Evolutionary conservation across 2,888 invertebrate species (phyloP).

Genomic region (Muschampia plurimacula): DNA sequence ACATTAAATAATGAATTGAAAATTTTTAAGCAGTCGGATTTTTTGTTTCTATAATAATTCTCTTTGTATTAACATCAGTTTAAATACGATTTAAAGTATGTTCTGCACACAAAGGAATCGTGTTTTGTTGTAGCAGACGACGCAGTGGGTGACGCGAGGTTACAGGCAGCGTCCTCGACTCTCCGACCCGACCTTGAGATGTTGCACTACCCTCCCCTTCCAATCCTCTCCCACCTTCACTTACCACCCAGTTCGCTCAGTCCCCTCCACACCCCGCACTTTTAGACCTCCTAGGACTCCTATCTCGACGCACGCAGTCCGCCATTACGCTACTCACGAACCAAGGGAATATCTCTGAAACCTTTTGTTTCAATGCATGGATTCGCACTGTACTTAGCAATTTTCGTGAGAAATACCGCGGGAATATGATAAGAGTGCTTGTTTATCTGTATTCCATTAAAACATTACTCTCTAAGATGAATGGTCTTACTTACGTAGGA

Average conservation of each 20-base stretch:
- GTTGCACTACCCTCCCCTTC: slow-evolving; percentile 44
- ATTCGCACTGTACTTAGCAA: slow-evolving; percentile 28
- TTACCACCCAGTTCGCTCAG: neutral
- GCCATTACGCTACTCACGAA: slow-evolving; percentile 22
- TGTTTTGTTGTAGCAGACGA: slow-evolving; percentile 15
- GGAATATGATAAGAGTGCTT: slow-evolving; percentile 21
- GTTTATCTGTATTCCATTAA: slow-evolving; percentile 15
- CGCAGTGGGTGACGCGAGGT: slow-evolving; percentile 27
- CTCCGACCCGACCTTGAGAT: slow-evolving; percentile 35
- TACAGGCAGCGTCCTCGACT: slow-evolving; percentile 48
- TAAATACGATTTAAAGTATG: neutral
- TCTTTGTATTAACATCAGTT: neutral
- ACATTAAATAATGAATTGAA: no score
- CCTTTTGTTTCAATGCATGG: slow-evolving; percentile 29
- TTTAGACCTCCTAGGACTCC: slow-evolving; percentile 26
- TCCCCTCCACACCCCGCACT: neutral
- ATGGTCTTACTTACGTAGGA: neutral
- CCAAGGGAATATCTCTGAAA: slow-evolving; percentile 17
- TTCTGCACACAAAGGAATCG: slow-evolving; percentile 16
- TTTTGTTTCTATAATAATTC: no score
- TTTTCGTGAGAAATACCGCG: slow-evolving; percentile 28
- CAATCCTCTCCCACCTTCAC: neutral
- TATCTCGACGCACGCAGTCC: slow-evolving; percentile 15
- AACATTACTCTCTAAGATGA: neutral
- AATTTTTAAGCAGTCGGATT: no score